phyloP scores from a whole-genome alignment of 2,888 invertebrate genomes.

The Tenthredo mesomela region DNA sequence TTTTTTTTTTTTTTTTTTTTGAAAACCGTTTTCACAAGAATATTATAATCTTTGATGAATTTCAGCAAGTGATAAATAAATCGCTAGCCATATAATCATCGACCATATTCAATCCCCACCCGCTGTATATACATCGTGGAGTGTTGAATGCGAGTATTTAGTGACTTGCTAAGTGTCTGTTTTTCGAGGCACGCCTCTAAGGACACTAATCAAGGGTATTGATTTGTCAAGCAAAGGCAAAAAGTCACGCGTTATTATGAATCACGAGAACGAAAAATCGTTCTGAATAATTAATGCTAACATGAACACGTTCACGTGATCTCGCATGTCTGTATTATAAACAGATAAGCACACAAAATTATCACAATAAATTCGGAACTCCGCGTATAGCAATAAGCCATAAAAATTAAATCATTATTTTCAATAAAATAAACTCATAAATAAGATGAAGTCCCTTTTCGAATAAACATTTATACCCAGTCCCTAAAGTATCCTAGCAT shows the following conservation, averaged over 20 bases:
- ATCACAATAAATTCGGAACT: neutral
- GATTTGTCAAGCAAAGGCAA: constrained; percentile 31
- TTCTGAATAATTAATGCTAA: constrained; percentile 32
- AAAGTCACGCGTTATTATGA: neutral
- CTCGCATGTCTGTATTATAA: neutral
- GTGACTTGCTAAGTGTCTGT: constrained; percentile 32
- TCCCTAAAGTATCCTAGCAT: no score
- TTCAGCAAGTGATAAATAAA: neutral
- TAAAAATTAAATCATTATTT: neutral
- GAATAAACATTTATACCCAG: no score
- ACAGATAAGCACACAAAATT: neutral
- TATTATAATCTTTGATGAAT: neutral
- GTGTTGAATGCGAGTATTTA: constrained; percentile 6
- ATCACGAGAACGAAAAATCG: constrained; percentile 11
- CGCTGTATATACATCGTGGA: neutral
- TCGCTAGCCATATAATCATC: neutral
- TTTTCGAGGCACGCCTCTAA: neutral
- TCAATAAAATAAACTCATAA: neutral
- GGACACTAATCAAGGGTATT: constrained; percentile 41
- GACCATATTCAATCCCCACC: neutral
- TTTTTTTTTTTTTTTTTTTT: neutral
- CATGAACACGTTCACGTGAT: neutral
- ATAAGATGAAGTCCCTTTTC: neutral
- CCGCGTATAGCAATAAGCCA: no score
- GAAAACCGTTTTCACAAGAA: neutral